phyloP scores from a whole-genome alignment of 2,888 invertebrate genomes.

The Colostygia pectinataria region DNA sequence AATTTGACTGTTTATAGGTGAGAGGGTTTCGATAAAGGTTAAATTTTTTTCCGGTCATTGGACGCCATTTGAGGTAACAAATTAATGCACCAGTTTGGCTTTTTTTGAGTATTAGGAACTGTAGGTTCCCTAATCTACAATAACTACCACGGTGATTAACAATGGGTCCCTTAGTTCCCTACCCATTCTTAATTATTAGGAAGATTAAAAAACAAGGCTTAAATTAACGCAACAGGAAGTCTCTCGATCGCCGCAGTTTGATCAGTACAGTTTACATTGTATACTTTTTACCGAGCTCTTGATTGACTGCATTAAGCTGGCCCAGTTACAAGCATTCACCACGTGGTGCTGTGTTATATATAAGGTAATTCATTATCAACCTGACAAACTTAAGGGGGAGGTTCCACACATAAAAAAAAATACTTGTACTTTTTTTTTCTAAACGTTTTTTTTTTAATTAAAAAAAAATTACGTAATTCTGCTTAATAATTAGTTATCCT shows the following conservation, averaged over 20 bases:
- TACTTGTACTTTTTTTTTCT: no score
- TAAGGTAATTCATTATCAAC: no score
- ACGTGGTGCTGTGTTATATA: constrained; percentile 53
- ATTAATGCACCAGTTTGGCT: not conserved
- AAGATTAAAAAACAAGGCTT: constrained; percentile 18
- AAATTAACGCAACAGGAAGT: constrained; percentile 34
- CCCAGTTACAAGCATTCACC: constrained; percentile 58
- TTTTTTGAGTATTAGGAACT: no score
- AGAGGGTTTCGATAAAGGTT: constrained; percentile 25
- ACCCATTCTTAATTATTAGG: constrained; percentile 15
- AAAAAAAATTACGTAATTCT: no score
- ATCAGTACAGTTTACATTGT: constrained; percentile 47
- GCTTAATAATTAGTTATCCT: no score
- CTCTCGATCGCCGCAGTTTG: constrained; percentile 24
- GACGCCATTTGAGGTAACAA: not conserved
- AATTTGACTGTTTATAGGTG: constrained; percentile 27
- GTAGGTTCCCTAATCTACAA: no score
- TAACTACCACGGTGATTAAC: no score
- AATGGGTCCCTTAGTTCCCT: no score
- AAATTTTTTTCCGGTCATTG: constrained; percentile 9
- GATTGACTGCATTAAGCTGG: constrained; percentile 64
- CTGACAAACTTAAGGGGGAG: no score
- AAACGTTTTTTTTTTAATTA: no score
- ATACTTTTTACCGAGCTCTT: constrained; percentile 61
- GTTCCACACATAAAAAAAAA: no score